phyloP scores from a whole-genome alignment of 2,888 invertebrate species.

The Argyra leucocephala region DNA sequence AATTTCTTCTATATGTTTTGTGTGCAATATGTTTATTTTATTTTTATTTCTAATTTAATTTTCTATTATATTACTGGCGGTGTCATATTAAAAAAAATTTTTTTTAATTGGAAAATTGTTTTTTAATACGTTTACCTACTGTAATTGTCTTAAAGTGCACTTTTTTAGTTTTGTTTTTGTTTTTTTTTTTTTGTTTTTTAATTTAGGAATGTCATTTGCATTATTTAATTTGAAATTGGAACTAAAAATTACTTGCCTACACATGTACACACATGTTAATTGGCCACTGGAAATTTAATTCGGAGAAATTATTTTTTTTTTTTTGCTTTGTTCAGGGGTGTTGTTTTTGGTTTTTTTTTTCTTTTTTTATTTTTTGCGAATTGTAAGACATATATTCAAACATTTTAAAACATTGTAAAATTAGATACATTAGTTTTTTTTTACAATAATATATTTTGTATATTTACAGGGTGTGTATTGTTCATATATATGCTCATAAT shows the following conservation, averaged over 20 bases:
- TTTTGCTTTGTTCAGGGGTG: no score
- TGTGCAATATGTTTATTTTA: no score
- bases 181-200: conserved; percentile 1
- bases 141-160: neutral
- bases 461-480: neutral
- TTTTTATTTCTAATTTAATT: neutral
- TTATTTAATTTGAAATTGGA: neutral
- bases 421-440: no score
- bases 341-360: no score
- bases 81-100: neutral
- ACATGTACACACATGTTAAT: conserved; percentile 9
- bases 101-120: neutral
- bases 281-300: neutral
- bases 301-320: neutral
- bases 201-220: neutral
- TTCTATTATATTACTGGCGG: neutral
- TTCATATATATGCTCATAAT: neutral
- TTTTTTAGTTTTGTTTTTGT: neutral
- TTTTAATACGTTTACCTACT: no score
- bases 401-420: neutral
- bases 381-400: neutral
- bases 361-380: neutral
- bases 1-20: neutral
- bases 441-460: no score
- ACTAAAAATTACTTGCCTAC: conserved; percentile 9